Percentiles rank a stretch among this genome's conserved stretches.
These are phyloP conservation scores for Drosophila biarmipes DNA, from an alignment of 1,140 invertebrate genomes.

Conservation along the genomic window DNA sequence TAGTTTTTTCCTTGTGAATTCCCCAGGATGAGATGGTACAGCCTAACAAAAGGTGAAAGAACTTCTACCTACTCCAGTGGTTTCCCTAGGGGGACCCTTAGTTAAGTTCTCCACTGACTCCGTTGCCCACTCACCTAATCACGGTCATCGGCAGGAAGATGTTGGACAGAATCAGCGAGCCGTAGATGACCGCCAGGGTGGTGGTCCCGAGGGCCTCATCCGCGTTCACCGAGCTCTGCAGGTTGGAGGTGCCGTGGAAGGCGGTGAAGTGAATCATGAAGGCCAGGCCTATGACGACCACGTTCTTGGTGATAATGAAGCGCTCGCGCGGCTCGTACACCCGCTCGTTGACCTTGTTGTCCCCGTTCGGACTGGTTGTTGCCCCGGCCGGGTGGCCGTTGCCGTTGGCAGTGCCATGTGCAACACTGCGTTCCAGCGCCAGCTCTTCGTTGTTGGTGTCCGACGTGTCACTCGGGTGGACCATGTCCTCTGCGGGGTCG, in stretches of 20 bases:
- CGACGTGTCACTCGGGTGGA: conserved; percentile 29
- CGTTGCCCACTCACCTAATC: conserved; percentile 68
- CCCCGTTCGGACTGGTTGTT: conserved; percentile 16
- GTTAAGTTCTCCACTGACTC: neutral
- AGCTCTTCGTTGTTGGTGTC: conserved; percentile 47
- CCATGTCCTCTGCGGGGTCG: conserved; percentile 18
- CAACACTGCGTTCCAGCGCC: conserved; percentile 38
- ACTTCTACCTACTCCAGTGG: too few species aligned
- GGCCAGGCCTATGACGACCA: conserved; percentile 92
- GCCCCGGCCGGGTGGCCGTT: neutral
- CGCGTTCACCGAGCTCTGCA: conserved; percentile 95
- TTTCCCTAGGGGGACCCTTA: too few species aligned
- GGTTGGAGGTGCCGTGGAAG: conserved; percentile 94
- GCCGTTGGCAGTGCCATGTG: conserved; percentile 22
- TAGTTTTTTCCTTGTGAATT: too few species aligned
- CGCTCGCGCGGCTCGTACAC: conserved; percentile 74
- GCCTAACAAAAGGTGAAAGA: too few species aligned
- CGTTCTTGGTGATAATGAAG: conserved; percentile 92
- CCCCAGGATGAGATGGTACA: too few species aligned
- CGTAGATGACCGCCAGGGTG: conserved; percentile 94
- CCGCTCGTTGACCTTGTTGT: conserved; percentile 54
- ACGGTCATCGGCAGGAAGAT: conserved; percentile 92
- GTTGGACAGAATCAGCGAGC: conserved; percentile 94
- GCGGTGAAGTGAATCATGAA: conserved; percentile 98
- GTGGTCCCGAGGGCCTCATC: conserved; percentile 92